phyloP scores from a whole-genome alignment of 2,888 invertebrate species.

The Cheilosia impressa region DNA sequence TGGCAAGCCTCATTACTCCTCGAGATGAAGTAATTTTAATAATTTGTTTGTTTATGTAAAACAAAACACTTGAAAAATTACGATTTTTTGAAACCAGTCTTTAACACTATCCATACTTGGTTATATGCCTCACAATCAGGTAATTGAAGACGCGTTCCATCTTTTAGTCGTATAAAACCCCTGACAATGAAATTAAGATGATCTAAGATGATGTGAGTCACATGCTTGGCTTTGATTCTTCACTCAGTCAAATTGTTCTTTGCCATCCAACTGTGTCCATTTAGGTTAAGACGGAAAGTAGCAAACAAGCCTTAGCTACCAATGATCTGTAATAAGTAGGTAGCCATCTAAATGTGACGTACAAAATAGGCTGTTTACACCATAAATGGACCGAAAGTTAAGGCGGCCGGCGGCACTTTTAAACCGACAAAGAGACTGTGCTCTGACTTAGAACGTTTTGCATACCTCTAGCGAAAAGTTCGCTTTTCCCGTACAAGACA shows the following conservation, averaged over 20 bases:
- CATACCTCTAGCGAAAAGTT: too few relatives aligned
- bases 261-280: too few relatives aligned
- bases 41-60: neutral
- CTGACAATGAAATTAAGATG: constrained; percentile 12
- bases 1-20: constrained; percentile 7
- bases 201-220: constrained; percentile 26
- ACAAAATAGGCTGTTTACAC: too few relatives aligned
- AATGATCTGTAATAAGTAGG: too few relatives aligned
- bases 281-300: too few relatives aligned
- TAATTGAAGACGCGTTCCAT: constrained; percentile 9
- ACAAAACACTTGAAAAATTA: neutral
- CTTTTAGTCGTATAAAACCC: neutral
- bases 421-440: too few relatives aligned
- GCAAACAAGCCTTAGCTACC: too few relatives aligned
- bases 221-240: neutral
- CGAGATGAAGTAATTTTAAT: constrained; percentile 23
- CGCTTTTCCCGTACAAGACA: neutral
- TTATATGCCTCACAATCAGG: neutral
- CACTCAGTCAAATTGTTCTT: neutral
- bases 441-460: too few relatives aligned
- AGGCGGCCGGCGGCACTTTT: too few relatives aligned
- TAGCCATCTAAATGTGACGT: too few relatives aligned
- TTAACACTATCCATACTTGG: neutral
- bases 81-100: neutral
- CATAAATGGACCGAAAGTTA: too few relatives aligned